These are phyloP conservation scores for Monopterus albus DNA, from an alignment of 2,113 vertebrate genomes.

Conservation along the genomic window DNA sequence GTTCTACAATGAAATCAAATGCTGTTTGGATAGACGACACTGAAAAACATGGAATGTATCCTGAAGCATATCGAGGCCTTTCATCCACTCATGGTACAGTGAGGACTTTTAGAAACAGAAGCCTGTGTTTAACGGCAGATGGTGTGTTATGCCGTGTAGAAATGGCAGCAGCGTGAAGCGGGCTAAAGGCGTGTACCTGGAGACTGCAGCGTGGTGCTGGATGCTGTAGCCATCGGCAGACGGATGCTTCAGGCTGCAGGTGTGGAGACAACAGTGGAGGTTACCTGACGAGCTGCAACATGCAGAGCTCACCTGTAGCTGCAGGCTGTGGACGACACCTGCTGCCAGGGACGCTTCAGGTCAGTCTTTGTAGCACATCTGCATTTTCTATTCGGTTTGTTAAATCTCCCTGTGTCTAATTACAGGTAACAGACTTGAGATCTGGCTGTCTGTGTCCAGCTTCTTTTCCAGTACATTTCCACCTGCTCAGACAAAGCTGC, in stretches of 20 bases:
- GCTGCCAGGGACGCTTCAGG: background rate
- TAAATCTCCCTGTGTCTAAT: background rate
- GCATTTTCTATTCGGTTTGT: background rate
- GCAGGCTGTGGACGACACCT: no score
- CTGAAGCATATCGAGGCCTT: slow-evolving; percentile 20
- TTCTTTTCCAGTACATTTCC: no score
- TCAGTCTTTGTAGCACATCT: background rate
- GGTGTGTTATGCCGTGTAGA: background rate
- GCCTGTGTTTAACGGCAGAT: slow-evolving; percentile 2
- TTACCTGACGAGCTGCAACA: slow-evolving; percentile 18
- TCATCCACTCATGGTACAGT: background rate
- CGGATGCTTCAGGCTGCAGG: slow-evolving; percentile 53
- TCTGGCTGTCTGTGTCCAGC: no score
- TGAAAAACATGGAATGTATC: background rate
- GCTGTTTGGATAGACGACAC: no score
- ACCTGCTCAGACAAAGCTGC: no score
- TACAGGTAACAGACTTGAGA: background rate
- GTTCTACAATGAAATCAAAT: no score
- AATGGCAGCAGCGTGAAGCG: background rate
- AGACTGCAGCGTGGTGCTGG: slow-evolving; percentile 44
- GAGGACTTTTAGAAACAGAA: background rate
- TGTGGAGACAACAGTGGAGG: slow-evolving; percentile 42
- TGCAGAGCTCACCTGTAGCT: background rate
- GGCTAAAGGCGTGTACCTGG: slow-evolving; percentile 48
- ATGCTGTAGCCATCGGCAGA: slow-evolving; percentile 22